Evolutionary conservation across 2,797 vertebrate genomes (phyloP), one percentile per base, ranked within the genome.

Genomic region (Aphelocoma californica): DNA sequence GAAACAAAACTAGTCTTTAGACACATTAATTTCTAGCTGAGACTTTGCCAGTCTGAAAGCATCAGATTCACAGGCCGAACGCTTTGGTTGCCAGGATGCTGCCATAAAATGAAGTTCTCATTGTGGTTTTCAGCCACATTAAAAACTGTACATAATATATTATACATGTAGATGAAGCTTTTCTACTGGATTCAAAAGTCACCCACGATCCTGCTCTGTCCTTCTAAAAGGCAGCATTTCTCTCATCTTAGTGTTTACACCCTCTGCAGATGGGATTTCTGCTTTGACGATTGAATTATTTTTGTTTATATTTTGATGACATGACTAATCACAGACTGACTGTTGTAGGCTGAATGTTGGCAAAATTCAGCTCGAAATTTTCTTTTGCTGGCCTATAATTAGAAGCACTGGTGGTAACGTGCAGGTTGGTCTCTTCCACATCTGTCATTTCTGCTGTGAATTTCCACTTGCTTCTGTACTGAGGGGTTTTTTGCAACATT

Each of bases 141-240:
- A 29, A 34, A 75, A 56, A 34, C 0, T 14, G 20, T 6, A 28
- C 12, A 29, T 1, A 1, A 1, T 2, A 1, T 2, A 5, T 24
- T 6, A 2, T 0, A 7, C 2, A 62, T 12, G 6, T 0, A 20
- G 0, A 9, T 10, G 10, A 0, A 83, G 32, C 44, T 48, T 54
- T 77, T 10, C 47, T 8, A 5, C 12, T 26, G 19, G 12, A 16
- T 44, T 34, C 84, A 23, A 20, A 61, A 86, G 58, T 48, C 38
- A 73, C 32, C 28, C 24, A 3, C 0, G 5, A 29, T 25, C 34
- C 85, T 13, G 64, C 61, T 62, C 42, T 34, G 67, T 42, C 67
- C 48, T n/a, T 9, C 25, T 4, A 14, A 58, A 81, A 80, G 13
- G 5, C 66, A 78, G 34, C n/a, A 7, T 12, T 10, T 5, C 12